Evolutionary conservation across 2,797 vertebrate genomes (phyloP).

Genomic region (Graptemys geographica): DNA sequence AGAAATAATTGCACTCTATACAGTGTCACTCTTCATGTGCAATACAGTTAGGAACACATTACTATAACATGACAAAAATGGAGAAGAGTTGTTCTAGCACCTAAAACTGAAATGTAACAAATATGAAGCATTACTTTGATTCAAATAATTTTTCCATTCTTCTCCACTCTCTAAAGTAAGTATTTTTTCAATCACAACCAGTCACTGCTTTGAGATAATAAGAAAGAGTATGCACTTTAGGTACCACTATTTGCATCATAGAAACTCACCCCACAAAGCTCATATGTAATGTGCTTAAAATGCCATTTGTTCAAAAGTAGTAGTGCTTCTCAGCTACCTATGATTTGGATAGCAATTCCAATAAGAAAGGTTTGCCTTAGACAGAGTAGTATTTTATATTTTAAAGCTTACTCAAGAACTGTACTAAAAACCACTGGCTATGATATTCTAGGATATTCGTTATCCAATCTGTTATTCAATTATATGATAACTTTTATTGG

Average conservation of each 20-base stretch:
- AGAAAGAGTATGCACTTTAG: neutral
- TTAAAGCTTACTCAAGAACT: neutral
- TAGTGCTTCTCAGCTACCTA: neutral
- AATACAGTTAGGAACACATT: conserved; percentile 33
- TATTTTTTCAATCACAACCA: neutral
- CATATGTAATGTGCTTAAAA: neutral
- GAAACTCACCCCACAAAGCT: neutral
- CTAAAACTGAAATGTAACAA: neutral
- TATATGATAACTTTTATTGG: neutral
- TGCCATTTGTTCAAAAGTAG: neutral
- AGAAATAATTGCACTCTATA: conserved; percentile 26
- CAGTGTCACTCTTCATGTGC: conserved; percentile 12
- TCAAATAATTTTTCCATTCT: neutral
- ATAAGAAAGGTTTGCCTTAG: neutral
- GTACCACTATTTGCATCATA: neutral
- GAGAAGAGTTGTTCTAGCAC: neutral
- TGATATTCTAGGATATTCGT: neutral
- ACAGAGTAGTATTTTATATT: neutral
- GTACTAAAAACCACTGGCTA: neutral
- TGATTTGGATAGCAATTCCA: neutral
- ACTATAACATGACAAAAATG: neutral
- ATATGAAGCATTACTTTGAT: neutral
- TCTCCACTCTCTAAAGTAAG: neutral
- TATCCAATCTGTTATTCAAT: neutral
- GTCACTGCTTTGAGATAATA: neutral